Conservation (phyloP, 2,113 vertebrate genomes). For the sheep (Ovis aries) region ARS-UI_Ramb_v3.0 NC_056065.1:70928501-70929000, state of each 20-base stretch:
- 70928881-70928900: background rate
- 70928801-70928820: background rate
- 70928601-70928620: slow-evolving; percentile 15
- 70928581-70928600: background rate
- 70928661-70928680: slow-evolving; percentile 35
- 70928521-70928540: background rate
- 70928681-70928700: slow-evolving; percentile 67
- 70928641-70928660: background rate
- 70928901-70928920: background rate
- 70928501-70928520: background rate
- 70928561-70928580: slow-evolving; percentile 33
- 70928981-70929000: background rate
- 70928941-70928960: background rate
- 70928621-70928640: background rate
- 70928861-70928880: background rate
- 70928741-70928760: slow-evolving; percentile 37
- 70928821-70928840: background rate
- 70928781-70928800: background rate
- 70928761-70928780: slow-evolving; percentile 48
- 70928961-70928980: background rate
- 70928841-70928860: background rate
- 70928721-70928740: slow-evolving; percentile 53
- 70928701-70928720: background rate
- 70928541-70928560: background rate
- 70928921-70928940: slow-evolving; percentile 31